Evolutionary conservation across 2,888 invertebrate species (phyloP).

Genomic region (Lepidocyrtinus sp.): DNA sequence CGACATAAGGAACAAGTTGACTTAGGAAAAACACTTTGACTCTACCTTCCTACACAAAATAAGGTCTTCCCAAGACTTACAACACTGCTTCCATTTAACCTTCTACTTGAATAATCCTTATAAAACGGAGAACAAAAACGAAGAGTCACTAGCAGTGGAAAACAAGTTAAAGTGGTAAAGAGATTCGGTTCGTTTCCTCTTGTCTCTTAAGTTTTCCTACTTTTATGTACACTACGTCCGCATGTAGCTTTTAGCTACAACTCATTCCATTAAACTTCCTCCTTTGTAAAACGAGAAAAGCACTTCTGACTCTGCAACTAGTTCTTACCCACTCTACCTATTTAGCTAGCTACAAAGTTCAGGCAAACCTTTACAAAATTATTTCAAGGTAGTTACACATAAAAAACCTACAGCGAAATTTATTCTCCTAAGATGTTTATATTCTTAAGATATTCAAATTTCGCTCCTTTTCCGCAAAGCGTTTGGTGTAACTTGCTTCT

Average conservation of each 20-base stretch:
- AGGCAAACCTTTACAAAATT: neutral
- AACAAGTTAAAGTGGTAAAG: conserved; percentile 47
- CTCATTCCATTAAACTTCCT: neutral
- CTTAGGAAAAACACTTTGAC: conserved; percentile 33
- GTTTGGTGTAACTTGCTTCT: neutral
- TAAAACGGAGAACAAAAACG: conserved; percentile 17
- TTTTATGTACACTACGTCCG: too few relatives aligned
- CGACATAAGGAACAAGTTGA: conserved; percentile 53
- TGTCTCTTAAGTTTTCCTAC: neutral
- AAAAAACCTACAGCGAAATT: neutral
- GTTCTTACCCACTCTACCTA: neutral
- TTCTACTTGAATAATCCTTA: conserved; percentile 12
- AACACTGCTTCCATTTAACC: too few relatives aligned
- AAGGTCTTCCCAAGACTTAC: too few relatives aligned
- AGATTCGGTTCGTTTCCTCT: conserved; percentile 54
- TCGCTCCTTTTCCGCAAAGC: neutral
- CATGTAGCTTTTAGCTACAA: too few relatives aligned
- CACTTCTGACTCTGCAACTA: neutral
- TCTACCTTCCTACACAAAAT: conserved; percentile 18
- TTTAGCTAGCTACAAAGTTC: neutral
- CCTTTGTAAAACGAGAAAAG: neutral
- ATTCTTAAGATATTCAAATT: neutral
- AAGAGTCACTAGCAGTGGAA: conserved; percentile 40
- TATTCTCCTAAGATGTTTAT: neutral
- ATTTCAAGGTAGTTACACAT: neutral